Base-by-base conservation (phyloP, 2,797 vertebrate genomes). In the Crenichthys baileyi region DNA sequence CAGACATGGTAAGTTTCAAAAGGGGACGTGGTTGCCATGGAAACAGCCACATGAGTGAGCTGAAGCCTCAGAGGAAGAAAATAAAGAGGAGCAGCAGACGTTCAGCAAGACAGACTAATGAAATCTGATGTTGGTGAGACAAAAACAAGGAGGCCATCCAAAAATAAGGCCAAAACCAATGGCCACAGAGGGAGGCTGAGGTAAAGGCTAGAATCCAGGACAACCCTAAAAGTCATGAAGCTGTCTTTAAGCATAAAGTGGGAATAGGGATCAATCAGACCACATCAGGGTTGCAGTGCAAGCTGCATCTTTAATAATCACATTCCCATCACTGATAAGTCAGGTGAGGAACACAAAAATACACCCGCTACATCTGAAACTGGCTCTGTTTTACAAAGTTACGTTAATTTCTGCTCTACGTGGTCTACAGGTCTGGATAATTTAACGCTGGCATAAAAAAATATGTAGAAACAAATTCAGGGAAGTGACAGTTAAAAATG, bases 21-120 rank as follows among this genome's bases (percentile, higher is more conserved):
- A 86, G 78, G 85, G 81, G 90, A 91, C 85, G 84, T 90, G 89
- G 95, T 96, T 95, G 87, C 94, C 92, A 67, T 92, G 94, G 95
- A 93, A 95, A 95, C 95, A 92, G 92, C 90, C 88, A 89, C 88
- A 88, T 67, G 81, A 91, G 79, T 82, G 81, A 89, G 85, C 79
- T 72, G 84, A 89, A 85, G 81, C 80, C 85, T 81, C 84, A 70
- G 76, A 88, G 72, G 86, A 85, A 75, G 75, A 53, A 79, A 68
- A 79, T 76, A 80, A 61, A 85, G 73, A 76, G 58, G 80, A 83
- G 50, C 77, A 56, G 82, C 79, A 86, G 75, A 78, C 60, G 63
- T 75, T 83, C 70, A 78, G 60, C 51, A 72, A 73, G 74, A 90
- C 1, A 36, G 44, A 83, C 70, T 26, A 24, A 78, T 75, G 67